A percentile compares a stretch with the other conserved stretches of the same genome.
phyloP scores from a whole-genome alignment of 2,888 invertebrate genomes.

The Andrena trimmerana region DNA sequence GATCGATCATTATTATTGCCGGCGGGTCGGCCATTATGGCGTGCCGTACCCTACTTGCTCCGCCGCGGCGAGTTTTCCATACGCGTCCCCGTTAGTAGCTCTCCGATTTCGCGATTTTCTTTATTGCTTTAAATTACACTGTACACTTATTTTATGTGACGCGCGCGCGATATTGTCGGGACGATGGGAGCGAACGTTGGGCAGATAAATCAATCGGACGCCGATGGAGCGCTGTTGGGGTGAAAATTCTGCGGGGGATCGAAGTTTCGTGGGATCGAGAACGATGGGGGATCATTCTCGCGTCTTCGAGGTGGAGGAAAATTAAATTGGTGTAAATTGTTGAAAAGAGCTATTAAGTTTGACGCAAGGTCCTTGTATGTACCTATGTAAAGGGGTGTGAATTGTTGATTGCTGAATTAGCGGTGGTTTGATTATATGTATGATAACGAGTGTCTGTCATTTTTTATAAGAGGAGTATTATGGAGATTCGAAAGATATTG shows the following conservation, averaged over 20 bases:
- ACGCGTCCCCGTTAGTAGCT: conserved; percentile 50
- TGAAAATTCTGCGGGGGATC: conserved; percentile 9
- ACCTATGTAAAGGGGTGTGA: too few species aligned
- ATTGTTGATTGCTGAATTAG: too few species aligned
- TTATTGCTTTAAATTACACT: conserved; percentile 53
- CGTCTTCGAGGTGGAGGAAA: neutral
- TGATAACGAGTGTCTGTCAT: too few species aligned
- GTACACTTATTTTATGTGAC: conserved; percentile 35
- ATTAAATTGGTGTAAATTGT: too few species aligned
- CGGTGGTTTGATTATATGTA: too few species aligned
- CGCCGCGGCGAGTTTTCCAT: conserved; percentile 37
- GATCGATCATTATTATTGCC: conserved; percentile 68
- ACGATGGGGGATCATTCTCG: neutral
- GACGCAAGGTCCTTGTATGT: too few species aligned
- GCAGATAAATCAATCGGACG: conserved; percentile 40
- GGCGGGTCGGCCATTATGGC: conserved; percentile 38
- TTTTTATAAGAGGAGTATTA: too few species aligned
- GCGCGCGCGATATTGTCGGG: conserved; percentile 33
- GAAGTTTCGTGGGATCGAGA: neutral
- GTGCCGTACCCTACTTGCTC: conserved; percentile 51
- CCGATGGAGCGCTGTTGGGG: neutral
- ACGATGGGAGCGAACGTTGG: conserved; percentile 4
- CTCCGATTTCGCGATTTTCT: conserved; percentile 58
- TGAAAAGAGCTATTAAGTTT: too few species aligned
- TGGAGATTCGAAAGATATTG: too few species aligned